These are phyloP conservation scores for Redunca redunca DNA, from an alignment of 2,113 vertebrate genomes.

Conservation along the genomic window DNA sequence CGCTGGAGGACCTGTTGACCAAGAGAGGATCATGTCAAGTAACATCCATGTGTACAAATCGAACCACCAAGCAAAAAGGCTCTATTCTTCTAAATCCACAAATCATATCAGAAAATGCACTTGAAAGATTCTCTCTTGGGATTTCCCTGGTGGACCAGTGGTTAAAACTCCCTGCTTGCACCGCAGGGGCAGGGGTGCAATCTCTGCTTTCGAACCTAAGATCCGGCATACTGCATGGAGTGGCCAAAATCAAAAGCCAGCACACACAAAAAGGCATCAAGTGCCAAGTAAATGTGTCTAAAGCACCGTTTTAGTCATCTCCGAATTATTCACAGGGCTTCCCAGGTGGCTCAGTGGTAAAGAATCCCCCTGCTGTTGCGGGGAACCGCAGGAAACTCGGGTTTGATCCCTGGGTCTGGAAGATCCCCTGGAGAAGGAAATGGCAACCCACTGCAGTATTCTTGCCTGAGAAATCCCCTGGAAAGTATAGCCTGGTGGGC, in stretches of 20 bases:
- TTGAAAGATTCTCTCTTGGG: not conserved
- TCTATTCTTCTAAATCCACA: not conserved
- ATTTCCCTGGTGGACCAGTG: not conserved
- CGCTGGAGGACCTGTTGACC: slow-evolving; percentile 51
- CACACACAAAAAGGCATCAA: not conserved
- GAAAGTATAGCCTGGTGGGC: not conserved
- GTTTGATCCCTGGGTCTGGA: not conserved
- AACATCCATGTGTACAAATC: not conserved
- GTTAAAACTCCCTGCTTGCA: not conserved
- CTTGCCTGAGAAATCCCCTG: not conserved
- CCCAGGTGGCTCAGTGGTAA: not conserved
- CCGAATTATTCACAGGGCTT: not conserved
- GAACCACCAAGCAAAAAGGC: not conserved
- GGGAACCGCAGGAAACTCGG: fast-evolving
- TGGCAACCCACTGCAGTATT: not conserved
- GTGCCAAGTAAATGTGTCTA: not conserved
- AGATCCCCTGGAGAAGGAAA: not conserved
- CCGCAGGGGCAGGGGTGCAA: not conserved
- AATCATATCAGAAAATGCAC: not conserved
- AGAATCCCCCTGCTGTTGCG: not conserved
- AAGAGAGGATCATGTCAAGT: slow-evolving; percentile 44
- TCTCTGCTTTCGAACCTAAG: not conserved
- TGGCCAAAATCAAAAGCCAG: not conserved
- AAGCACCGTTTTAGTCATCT: not conserved
- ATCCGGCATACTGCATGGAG: fast-evolving